phyloP scores from a whole-genome alignment of 1,140 invertebrate genomes.

The Ridgeia piscesae region DNA sequence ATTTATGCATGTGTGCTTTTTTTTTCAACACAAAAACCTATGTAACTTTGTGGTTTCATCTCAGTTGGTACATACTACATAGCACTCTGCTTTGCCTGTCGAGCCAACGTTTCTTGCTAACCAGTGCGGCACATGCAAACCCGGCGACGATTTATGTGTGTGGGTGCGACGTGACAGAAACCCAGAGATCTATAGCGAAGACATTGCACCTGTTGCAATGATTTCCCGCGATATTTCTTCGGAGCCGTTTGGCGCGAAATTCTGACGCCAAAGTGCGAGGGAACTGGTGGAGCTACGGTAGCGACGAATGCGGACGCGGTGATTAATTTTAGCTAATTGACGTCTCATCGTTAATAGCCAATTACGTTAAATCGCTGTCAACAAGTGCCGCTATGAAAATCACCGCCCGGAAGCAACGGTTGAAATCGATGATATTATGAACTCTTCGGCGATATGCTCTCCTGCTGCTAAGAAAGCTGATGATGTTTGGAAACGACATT shows the following conservation, averaged over 20 bases:
- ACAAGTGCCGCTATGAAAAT: neutral
- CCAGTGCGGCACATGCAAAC: neutral
- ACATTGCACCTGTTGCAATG: neutral
- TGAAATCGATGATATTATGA: conserved; percentile 1
- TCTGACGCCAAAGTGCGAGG: neutral
- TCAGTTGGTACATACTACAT: neutral
- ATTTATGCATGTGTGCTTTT: no score
- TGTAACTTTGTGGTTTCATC: neutral
- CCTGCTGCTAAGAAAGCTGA: neutral
- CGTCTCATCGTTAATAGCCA: neutral
- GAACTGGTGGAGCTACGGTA: neutral
- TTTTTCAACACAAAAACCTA: neutral
- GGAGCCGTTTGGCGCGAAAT: neutral
- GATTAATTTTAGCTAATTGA: neutral
- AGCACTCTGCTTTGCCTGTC: neutral
- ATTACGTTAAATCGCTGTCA: neutral
- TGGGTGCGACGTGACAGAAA: no score
- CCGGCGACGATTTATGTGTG: neutral
- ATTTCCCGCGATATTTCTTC: neutral
- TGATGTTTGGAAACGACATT: neutral
- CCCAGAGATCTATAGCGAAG: neutral
- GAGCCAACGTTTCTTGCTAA: neutral
- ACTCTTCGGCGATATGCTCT: neutral
- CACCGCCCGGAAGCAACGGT: no score
- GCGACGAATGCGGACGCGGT: neutral